phyloP scores from a whole-genome alignment of 2,888 invertebrate species.

The Sphaerophoria rueppellii region DNA sequence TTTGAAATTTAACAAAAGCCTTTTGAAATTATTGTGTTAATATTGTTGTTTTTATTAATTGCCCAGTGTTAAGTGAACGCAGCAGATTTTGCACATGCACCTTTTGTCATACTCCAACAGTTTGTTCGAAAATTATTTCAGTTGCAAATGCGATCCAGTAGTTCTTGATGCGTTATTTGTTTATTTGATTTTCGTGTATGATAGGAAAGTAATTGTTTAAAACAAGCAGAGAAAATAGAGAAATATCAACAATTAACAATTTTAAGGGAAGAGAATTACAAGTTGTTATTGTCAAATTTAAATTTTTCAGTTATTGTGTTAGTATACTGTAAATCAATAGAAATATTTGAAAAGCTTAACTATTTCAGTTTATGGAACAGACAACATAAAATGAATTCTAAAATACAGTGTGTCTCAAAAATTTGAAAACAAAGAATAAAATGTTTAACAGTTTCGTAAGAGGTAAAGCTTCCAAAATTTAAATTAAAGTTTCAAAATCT shows the following conservation, averaged over 20 bases:
- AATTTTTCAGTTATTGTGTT: conserved; percentile 7
- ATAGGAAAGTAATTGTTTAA: conserved; percentile 14
- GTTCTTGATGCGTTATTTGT: conserved; percentile 43
- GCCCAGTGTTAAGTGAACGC: conserved; percentile 27
- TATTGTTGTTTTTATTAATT: conserved; percentile 34
- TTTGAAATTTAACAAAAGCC: conserved; percentile 14
- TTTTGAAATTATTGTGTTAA: conserved; percentile 26
- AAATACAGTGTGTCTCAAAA: conserved; percentile 41
- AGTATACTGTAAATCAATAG: conserved; percentile 37
- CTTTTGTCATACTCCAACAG: conserved; percentile 40
- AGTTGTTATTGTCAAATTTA: conserved; percentile 8
- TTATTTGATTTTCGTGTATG: conserved; percentile 20
- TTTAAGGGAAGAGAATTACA: conserved; percentile 45
- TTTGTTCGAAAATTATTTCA: conserved; percentile 42
- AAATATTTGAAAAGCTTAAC: conserved; percentile 43
- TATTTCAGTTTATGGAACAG: conserved; percentile 19
- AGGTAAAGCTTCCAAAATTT: no score
- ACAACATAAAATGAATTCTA: conserved; percentile 19
- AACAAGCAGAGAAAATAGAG: conserved; percentile 23
- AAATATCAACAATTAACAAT: conserved; percentile 37
- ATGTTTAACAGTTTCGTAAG: no score
- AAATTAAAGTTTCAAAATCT: no score
- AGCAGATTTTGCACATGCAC: conserved; percentile 51
- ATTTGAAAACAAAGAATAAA: no score
- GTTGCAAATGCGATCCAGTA: conserved; percentile 28